These are phyloP conservation scores for Rhea americana DNA, from an alignment of 2,113 vertebrate species.

Conservation along the genomic window DNA sequence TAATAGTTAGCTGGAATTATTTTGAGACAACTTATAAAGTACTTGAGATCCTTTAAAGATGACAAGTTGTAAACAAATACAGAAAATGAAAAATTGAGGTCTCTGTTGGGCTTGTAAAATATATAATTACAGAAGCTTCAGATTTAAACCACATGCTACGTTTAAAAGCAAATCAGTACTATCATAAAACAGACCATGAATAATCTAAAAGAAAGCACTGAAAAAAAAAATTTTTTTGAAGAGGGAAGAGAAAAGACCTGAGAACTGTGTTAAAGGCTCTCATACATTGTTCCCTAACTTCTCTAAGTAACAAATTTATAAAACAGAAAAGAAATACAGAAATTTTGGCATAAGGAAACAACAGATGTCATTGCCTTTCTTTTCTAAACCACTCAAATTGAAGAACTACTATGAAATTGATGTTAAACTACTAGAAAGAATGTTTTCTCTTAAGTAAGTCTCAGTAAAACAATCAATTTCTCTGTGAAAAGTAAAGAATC, in stretches of 20 bases:
- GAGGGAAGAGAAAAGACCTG: background rate
- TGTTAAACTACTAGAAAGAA: background rate
- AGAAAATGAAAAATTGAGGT: background rate
- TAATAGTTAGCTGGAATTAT: background rate
- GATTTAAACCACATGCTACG: background rate
- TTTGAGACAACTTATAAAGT: background rate
- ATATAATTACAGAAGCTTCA: background rate
- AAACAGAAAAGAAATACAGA: fast-evolving
- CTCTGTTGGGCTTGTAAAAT: background rate
- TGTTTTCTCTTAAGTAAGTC: background rate
- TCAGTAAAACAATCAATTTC: background rate
- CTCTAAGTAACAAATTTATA: background rate
- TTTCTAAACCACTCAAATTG: background rate
- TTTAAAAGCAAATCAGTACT: background rate
- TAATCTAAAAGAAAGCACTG: background rate
- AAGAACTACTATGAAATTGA: background rate
- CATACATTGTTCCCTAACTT: background rate
- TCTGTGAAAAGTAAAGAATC: background rate
- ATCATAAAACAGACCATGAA: background rate
- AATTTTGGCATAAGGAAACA: background rate
- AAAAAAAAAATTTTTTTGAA: background rate
- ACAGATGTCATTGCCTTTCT: background rate
- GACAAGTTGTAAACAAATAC: background rate
- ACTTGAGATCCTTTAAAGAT: background rate
- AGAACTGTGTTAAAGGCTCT: background rate